phyloP scores from a whole-genome alignment of 2,113 vertebrate genomes.

The Catagonus wagneri region DNA sequence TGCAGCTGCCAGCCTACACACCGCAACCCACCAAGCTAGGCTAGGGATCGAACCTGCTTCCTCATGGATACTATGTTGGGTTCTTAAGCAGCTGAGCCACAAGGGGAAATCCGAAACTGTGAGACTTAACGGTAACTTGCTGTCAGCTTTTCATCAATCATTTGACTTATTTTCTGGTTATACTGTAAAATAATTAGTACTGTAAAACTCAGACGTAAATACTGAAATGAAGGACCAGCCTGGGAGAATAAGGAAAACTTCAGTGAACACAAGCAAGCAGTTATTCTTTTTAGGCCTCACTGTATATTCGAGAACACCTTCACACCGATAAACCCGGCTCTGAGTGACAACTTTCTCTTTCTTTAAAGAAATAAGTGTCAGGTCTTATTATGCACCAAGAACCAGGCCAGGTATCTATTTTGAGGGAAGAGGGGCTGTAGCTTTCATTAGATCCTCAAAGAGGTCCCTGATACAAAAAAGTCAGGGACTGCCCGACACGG shows the following conservation, averaged over 20 bases:
- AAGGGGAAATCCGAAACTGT: neutral
- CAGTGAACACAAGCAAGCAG: neutral
- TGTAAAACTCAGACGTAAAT: neutral
- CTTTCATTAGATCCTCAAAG: neutral
- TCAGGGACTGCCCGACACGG: neutral
- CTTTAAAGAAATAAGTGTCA: neutral
- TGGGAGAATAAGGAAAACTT: neutral
- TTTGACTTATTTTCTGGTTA: neutral
- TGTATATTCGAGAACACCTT: neutral
- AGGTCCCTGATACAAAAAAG: neutral
- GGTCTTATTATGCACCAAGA: neutral
- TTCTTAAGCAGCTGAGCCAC: too few species aligned
- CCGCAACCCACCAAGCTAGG: too few species aligned
- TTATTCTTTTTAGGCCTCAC: neutral
- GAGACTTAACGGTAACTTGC: neutral
- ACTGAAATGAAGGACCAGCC: neutral
- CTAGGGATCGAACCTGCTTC: too few species aligned
- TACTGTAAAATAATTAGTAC: neutral
- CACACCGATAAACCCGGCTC: neutral
- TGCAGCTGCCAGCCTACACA: too few species aligned
- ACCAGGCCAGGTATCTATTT: neutral
- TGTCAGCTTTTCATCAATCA: neutral
- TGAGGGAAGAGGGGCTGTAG: neutral
- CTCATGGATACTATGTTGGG: too few species aligned
- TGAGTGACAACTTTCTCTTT: neutral